Conservation (phyloP, 2,797 vertebrate genomes). For the Pangasius macronema region DNA sequence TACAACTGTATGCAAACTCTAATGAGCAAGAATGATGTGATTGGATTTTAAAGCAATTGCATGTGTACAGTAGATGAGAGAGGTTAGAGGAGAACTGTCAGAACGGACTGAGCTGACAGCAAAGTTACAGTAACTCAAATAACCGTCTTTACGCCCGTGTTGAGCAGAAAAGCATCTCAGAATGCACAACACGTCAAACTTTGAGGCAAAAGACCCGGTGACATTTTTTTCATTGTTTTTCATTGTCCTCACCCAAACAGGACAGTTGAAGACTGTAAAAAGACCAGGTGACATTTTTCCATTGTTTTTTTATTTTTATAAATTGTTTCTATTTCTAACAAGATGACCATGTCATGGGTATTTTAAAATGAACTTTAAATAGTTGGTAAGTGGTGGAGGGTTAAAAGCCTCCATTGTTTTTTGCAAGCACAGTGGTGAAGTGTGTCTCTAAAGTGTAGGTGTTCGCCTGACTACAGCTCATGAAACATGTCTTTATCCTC, state of each 20-base stretch:
- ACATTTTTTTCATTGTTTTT: not conserved
- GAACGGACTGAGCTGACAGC: not conserved
- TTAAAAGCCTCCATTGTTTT: constrained; percentile 49
- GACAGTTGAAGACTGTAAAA: not conserved
- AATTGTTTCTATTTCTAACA: not conserved
- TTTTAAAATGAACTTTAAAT: constrained; percentile 2
- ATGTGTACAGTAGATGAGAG: not conserved
- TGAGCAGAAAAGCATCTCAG: not conserved
- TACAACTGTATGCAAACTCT: not conserved
- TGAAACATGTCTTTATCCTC: constrained; percentile 55
- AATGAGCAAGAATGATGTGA: not conserved
- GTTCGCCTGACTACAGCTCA: constrained; percentile 55
- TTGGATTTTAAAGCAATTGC: not conserved
- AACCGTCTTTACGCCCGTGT: not conserved
- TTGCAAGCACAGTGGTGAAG: constrained; percentile 57
- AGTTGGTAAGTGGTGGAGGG: not conserved
- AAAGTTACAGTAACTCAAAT: not conserved
- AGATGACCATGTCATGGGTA: not conserved
- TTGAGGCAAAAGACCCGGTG: not conserved
- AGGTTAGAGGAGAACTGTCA: not conserved
- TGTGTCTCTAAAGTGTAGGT: constrained; percentile 62
- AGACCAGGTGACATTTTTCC: not conserved
- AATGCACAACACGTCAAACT: not conserved
- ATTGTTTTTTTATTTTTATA: not conserved
- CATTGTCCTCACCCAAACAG: too few species aligned